Evolutionary conservation across 2,797 vertebrate species (phyloP).

Genomic region (Oceanodroma leucorhoa): DNA sequence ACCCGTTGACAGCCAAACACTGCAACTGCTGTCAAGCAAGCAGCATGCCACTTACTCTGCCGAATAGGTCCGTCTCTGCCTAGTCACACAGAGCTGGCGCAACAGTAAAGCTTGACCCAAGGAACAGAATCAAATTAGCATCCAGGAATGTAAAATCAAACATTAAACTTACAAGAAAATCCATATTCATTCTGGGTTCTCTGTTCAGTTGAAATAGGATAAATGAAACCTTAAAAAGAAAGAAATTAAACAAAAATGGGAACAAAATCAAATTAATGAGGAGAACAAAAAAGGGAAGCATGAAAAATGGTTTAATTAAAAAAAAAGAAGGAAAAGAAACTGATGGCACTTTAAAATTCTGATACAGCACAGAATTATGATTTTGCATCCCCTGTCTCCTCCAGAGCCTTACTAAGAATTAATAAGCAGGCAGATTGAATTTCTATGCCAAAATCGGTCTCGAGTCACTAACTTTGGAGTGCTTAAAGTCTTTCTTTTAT

Average conservation of each 20-base stretch:
- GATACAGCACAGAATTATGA: conserved; percentile 72
- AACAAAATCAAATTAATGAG: conserved; percentile 83
- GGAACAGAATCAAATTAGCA: conserved; percentile 60
- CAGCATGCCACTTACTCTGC: conserved; percentile 44
- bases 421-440: conserved; percentile 82
- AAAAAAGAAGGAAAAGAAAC: conserved; percentile 64
- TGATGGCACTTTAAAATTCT: conserved; percentile 71
- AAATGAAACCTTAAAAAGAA: conserved; percentile 95
- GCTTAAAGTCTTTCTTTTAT: conserved; percentile 81
- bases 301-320: conserved; percentile 81
- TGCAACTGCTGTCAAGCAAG: not conserved
- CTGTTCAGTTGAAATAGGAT: conserved; percentile 96
- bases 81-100: conserved; percentile 13
- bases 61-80: conserved; percentile 1
- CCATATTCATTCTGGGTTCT: conserved; percentile 95
- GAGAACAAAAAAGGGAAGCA: conserved; percentile 81
- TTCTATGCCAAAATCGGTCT: conserved; percentile 85
- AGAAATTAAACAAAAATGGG: conserved; percentile 80
- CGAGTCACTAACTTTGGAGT: conserved; percentile 84
- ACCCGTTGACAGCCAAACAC: not conserved
- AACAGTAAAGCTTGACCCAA: conserved; percentile 60
- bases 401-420: conserved; percentile 83
- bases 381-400: conserved; percentile 81
- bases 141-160: conserved; percentile 78
- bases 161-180: conserved; percentile 96